These are phyloP conservation scores for Scaptomyza cyrtandrae DNA, from an alignment of 2,888 invertebrate species.

Conservation along the genomic window DNA sequence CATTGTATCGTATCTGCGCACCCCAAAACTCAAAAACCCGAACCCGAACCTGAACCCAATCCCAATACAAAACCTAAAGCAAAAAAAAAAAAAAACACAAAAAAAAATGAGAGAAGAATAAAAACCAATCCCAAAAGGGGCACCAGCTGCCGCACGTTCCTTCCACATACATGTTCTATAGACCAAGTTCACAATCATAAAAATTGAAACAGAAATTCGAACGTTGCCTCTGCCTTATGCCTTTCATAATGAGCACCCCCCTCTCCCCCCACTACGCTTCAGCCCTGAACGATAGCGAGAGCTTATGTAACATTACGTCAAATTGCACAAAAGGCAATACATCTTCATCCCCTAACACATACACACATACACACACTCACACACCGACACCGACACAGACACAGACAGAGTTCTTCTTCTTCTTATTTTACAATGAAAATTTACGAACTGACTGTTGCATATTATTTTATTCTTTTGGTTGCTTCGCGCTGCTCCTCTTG, in stretches of 20 bases:
- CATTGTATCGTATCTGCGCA: conserved; percentile 19
- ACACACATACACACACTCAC: not conserved
- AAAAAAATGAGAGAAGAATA: conserved; percentile 12
- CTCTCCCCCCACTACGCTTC: conserved; percentile 21
- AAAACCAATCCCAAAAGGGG: conserved; percentile 60
- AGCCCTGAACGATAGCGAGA: conserved; percentile 18
- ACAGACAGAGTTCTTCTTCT: conserved; percentile 15
- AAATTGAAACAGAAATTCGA: conserved; percentile 73
- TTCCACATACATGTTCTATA: conserved; percentile 8
- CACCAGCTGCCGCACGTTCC: conserved; percentile 70
- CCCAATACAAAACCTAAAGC: conserved; percentile 19
- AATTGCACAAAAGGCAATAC: conserved; percentile 82
- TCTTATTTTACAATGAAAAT: conserved; percentile 76
- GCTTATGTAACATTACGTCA: conserved; percentile 82
- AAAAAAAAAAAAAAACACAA: conserved; percentile 2
- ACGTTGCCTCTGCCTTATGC: conserved; percentile 38
- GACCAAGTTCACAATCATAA: conserved; percentile 48
- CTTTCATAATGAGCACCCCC: conserved; percentile 60
- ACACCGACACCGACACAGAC: too few relatives aligned
- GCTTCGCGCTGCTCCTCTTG: conserved; percentile 37
- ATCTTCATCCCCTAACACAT: conserved; percentile 80
- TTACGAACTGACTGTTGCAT: conserved; percentile 79
- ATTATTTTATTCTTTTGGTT: conserved; percentile 34
- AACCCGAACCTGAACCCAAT: conserved; percentile 18
- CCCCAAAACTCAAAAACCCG: conserved; percentile 25